Percentiles rank a stretch among this genome's conserved stretches.
Conservation (phyloP, 2,113 vertebrate species). For the Oostethus manadensis region DNA sequence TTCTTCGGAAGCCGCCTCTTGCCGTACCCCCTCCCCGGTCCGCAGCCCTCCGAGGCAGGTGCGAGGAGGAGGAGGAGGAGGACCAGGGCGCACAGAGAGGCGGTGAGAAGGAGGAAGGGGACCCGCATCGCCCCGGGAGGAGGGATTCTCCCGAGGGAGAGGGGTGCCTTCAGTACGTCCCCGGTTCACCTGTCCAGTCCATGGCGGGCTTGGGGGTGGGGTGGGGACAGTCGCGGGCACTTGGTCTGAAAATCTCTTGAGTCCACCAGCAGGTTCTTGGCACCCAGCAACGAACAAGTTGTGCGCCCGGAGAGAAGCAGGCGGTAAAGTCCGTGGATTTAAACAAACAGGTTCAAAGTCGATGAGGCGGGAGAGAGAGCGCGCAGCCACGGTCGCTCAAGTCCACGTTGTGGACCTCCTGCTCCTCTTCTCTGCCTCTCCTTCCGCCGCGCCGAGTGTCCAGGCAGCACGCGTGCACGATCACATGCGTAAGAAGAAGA, state of each 20-base stretch:
- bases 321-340: constrained; percentile 82
- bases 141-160: constrained; percentile 64
- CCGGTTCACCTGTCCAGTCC: constrained; percentile 63
- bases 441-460: constrained; percentile 56
- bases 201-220: constrained; percentile 48
- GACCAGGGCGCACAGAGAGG: constrained; percentile 77
- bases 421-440: constrained; percentile 49
- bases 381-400: not conserved
- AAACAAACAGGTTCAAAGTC: constrained; percentile 82
- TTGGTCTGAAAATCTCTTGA: constrained; percentile 35
- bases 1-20: constrained; percentile 88
- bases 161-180: constrained; percentile 65
- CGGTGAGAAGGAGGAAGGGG: constrained; percentile 74
- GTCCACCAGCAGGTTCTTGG: not conserved
- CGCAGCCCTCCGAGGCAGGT: constrained; percentile 86
- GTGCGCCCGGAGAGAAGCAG: constrained; percentile 65
- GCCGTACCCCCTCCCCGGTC: constrained; percentile 93
- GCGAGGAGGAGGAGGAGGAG: constrained; percentile 81
- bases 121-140: constrained; percentile 81
- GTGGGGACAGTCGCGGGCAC: constrained; percentile 43
- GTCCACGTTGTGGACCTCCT: constrained; percentile 1
- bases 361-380: constrained; percentile 49
- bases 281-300: constrained; percentile 32
- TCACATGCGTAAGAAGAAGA: constrained; percentile 25
- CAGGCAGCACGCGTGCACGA: constrained; percentile 50